Percentiles rank a stretch among this genome's conserved stretches.
Conservation (phyloP, 2,888 invertebrate species). For the Acanthosoma haemorrhoidale region DNA sequence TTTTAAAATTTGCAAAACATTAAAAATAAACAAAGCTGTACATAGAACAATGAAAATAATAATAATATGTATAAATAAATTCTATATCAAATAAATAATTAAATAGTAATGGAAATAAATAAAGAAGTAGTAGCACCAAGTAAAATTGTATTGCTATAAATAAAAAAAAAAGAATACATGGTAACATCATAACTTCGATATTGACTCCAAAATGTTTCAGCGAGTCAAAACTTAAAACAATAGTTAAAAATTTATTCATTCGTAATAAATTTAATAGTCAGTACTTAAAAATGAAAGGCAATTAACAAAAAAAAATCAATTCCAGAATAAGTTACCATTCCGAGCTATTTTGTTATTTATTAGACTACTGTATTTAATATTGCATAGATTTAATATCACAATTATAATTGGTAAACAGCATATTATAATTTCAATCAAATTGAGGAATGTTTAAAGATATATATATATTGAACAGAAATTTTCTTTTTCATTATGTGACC, state of each 20-base stretch:
- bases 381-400: conserved; percentile 28
- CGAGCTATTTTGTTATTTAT: conserved; percentile 5
- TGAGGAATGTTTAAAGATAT: conserved; percentile 19
- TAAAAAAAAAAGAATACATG: conserved; percentile 10
- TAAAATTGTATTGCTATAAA: conserved; percentile 6
- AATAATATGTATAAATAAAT: conserved; percentile 15
- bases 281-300: not conserved
- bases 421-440: conserved; percentile 9
- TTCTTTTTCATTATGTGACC: not conserved
- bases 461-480: conserved; percentile 15
- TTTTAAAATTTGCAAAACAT: not conserved
- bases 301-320: not conserved
- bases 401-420: conserved; percentile 26
- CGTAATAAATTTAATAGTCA: not conserved
- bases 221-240: not conserved
- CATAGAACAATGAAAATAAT: conserved; percentile 16
- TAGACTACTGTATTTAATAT: conserved; percentile 29
- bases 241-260: not conserved
- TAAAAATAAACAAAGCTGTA: conserved; percentile 11
- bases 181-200: conserved; percentile 15
- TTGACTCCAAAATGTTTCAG: not conserved
- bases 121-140: conserved; percentile 26
- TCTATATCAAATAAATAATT: conserved; percentile 22
- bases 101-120: conserved; percentile 16
- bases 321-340: conserved; percentile 18